These are phyloP conservation scores for Drosophila anomalata DNA, from an alignment of 2,888 invertebrate genomes.

Conservation along the genomic window DNA sequence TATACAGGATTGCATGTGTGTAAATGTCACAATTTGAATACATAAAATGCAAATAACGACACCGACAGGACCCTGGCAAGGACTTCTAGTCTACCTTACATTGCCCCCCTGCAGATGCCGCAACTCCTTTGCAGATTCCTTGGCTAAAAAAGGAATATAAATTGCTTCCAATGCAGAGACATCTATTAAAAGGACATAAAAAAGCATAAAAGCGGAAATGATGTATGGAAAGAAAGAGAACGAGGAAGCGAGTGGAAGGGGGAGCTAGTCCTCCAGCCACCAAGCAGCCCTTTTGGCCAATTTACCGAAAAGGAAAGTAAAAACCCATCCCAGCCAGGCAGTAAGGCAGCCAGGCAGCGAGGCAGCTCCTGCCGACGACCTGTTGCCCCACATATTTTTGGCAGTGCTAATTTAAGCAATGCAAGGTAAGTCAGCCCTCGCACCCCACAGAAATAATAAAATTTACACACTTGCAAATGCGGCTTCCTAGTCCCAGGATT, in stretches of 20 bases:
- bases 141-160: constrained; percentile 55
- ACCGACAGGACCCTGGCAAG: constrained; percentile 37
- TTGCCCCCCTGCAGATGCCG: constrained; percentile 13
- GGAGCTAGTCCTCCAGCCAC: constrained; percentile 3
- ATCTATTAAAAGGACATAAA: constrained; percentile 76
- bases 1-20: constrained; percentile 49
- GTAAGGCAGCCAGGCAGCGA: constrained; percentile 5
- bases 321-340: constrained; percentile 32
- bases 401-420: constrained; percentile 65
- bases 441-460: constrained; percentile 56
- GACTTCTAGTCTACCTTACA: constrained; percentile 25
- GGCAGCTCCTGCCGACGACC: constrained; percentile 50
- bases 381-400: constrained; percentile 68
- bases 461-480: constrained; percentile 76
- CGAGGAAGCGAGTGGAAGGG: background rate
- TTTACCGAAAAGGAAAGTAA: constrained; percentile 53
- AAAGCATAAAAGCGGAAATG: constrained; percentile 74
- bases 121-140: constrained; percentile 40
- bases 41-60: constrained; percentile 73
- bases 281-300: constrained; percentile 18
- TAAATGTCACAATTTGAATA: constrained; percentile 77
- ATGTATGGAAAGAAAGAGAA: constrained; percentile 55
- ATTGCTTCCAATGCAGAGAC: constrained; percentile 74
- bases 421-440: constrained; percentile 47
- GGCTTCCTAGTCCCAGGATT: constrained; percentile 37